A percentile compares a stretch with the other conserved stretches of the same genome.
Conservation (phyloP, 2,888 invertebrate genomes). For the Nemoura dubitans region DNA sequence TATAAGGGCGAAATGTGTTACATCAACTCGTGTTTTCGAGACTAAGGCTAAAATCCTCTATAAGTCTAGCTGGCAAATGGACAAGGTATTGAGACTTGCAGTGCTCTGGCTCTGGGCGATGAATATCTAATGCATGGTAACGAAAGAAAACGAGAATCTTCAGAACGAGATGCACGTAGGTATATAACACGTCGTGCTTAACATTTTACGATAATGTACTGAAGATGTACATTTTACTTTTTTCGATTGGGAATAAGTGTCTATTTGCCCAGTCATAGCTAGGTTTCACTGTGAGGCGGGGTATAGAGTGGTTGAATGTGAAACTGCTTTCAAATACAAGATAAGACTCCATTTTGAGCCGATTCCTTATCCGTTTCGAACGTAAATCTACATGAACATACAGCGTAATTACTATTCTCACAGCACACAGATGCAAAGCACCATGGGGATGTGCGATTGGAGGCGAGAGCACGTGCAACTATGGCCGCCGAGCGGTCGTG, state of each 20-base stretch:
- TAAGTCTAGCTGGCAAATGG: neutral
- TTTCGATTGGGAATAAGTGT: neutral
- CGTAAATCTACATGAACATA: too few species aligned
- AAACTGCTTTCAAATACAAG: neutral
- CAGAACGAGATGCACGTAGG: neutral
- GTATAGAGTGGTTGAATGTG: neutral
- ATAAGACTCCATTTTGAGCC: neutral
- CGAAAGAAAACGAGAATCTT: neutral
- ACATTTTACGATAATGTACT: constrained; percentile 18
- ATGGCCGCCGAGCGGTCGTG: neutral
- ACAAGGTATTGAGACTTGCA: neutral
- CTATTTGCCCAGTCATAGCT: neutral
- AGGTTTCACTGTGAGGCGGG: neutral
- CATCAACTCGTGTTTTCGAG: neutral
- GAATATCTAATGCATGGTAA: constrained; percentile 15
- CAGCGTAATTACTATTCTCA: neutral
- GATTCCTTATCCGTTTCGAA: neutral
- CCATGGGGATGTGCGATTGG: neutral
- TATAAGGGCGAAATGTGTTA: neutral
- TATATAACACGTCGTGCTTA: neutral
- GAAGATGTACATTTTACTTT: constrained; percentile 3
- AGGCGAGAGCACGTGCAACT: neutral
- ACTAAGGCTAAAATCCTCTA: neutral
- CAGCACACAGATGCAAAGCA: neutral
- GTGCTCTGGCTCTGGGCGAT: constrained; percentile 2